These are phyloP conservation scores for Lonchura striata DNA, from an alignment of 2,113 vertebrate species.

Conservation along the genomic window DNA sequence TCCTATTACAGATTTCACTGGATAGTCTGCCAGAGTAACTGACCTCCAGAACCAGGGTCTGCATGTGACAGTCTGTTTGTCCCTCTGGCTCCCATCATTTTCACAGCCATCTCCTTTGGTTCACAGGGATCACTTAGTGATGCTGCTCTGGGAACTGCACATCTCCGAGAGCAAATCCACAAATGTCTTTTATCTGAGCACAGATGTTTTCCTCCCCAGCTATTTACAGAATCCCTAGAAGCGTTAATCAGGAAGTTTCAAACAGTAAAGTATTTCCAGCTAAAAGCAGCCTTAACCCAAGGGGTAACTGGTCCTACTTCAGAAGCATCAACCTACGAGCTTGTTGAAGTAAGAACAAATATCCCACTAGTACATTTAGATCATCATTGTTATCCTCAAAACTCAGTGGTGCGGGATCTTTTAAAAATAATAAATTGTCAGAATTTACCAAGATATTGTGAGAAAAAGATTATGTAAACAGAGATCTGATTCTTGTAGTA, in stretches of 20 bases:
- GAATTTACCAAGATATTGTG: not conserved
- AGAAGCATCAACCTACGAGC: fast-evolving
- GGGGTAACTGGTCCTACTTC: not conserved
- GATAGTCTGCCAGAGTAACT: not conserved
- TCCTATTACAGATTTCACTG: not conserved
- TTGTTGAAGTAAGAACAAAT: not conserved
- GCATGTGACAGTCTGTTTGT: not conserved
- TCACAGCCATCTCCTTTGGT: not conserved
- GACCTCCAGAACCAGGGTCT: not conserved
- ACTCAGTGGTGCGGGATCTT: not conserved
- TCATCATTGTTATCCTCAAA: not conserved
- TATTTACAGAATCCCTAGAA: slow-evolving; percentile 17
- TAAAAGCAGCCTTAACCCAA: not conserved
- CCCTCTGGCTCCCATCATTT: not conserved
- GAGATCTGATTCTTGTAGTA: not conserved
- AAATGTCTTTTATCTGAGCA: not conserved
- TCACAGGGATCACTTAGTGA: not conserved
- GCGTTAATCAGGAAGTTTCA: not conserved
- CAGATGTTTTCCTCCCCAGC: not conserved
- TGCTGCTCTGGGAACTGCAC: not conserved
- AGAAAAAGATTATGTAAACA: not conserved
- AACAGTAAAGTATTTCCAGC: not conserved
- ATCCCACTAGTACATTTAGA: not conserved
- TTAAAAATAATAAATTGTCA: not conserved
- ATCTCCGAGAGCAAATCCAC: not conserved